Percentiles rank a stretch among this genome's conserved stretches.
These are phyloP conservation scores for Malachius bipustulatus DNA, from an alignment of 2,888 invertebrate genomes.

Conservation along the genomic window DNA sequence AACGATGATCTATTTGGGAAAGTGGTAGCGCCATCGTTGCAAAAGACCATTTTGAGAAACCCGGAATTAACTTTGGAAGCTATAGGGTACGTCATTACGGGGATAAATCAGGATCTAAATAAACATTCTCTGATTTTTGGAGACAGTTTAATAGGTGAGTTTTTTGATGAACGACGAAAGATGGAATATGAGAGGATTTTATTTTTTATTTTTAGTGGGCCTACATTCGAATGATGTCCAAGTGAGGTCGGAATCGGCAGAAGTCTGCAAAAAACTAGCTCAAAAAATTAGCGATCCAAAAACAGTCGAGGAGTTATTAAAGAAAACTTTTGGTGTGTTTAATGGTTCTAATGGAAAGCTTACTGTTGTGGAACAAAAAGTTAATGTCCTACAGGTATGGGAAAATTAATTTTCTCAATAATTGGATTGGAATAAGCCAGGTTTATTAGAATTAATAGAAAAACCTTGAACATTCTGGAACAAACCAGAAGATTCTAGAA, in stretches of 20 bases:
- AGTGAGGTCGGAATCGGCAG: conserved; percentile 61
- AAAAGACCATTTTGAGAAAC: conserved; percentile 84
- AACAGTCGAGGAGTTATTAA: conserved; percentile 55
- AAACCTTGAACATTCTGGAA: too few relatives aligned
- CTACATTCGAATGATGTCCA: conserved; percentile 75
- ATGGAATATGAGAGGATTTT: too few relatives aligned
- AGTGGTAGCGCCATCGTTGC: conserved; percentile 67
- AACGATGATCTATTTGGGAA: conserved; percentile 58
- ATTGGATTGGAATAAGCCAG: too few relatives aligned
- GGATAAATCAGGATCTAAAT: conserved; percentile 64
- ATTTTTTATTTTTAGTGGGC: conserved; percentile 50
- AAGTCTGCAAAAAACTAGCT: conserved; percentile 59
- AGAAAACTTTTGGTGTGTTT: conserved; percentile 65
- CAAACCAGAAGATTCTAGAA: too few relatives aligned
- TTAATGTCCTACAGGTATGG: conserved; percentile 64
- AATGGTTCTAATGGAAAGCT: conserved; percentile 86
- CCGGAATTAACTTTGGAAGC: conserved; percentile 83
- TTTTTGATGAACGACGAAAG: too few relatives aligned
- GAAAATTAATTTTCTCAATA: too few relatives aligned
- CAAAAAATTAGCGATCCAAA: conserved; percentile 54
- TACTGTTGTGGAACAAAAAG: conserved; percentile 77
- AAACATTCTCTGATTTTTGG: conserved; percentile 66
- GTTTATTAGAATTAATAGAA: too few relatives aligned
- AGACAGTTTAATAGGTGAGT: conserved; percentile 64
- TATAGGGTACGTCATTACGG: conserved; percentile 60